Base-by-base conservation (phyloP, 2,797 vertebrate genomes). In the Danio kyathit region DNA sequence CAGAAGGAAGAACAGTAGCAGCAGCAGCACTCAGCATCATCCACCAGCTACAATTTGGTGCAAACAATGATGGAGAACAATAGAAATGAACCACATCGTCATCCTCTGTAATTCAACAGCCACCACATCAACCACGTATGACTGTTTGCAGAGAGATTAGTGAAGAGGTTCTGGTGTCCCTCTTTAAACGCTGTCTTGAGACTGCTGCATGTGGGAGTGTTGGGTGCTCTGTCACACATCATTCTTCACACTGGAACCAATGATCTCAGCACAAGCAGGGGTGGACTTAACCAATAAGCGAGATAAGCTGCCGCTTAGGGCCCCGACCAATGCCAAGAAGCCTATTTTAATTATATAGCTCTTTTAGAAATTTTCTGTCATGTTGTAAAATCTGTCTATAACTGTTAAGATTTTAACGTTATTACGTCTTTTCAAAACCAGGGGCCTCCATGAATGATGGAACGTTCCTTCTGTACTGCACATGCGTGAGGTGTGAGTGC, bases 161-260 rank as follows among this genome's bases (percentile, higher is more conserved):
- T 67, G 64, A 49, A 67, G 44, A 49, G 49, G 65, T 48, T 67
- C 11, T 49, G 66, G 19, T 69, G 46, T 16, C 66, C 66, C 46
- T 6, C 48, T 12, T 69, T 5, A 14, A 19, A 52, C 19, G 38
- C 66, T n/a, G 66, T 48, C 16, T 14, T 69, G 12, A 51, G 13
- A 14, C 19, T 69, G 21, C 13, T 69, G 21, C 1, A 7, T 67
- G 65, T 49, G 10, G 7, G 4, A 13, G 19, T 21, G 0, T 2
- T 49, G 0, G 19, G 46, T 2, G 19, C 4, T 9, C 46, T 21
- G 4, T 16, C 66, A 69, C 46, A 69, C 46, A 69, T 69, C 12
- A 69, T 69, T 16, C 7, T 51, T 2, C 46, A 69, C 13, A 69
- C 21, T 0, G 13, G 19, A n/a, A 51, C 21, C 10, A 69, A 38